Conservation (phyloP, 2,888 invertebrate species). For the Trichogramma evanescens region DNA sequence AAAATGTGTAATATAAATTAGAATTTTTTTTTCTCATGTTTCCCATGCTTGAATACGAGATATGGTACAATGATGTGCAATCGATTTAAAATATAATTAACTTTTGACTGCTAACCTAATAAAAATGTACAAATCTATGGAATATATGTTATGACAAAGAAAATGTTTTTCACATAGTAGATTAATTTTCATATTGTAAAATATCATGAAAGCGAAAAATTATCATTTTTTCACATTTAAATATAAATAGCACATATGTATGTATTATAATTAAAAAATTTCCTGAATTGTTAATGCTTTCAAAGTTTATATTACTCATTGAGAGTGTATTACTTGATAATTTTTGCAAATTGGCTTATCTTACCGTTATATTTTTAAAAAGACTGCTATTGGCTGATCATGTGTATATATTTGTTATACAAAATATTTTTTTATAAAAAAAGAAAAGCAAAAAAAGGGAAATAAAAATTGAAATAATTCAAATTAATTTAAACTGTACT, state of each 20-base stretch:
- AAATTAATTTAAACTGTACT: constrained; percentile 10
- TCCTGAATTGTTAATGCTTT: constrained; percentile 17
- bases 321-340: constrained; percentile 7
- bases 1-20: constrained; percentile 15
- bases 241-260: neutral
- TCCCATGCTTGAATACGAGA: constrained; percentile 18
- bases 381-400: constrained; percentile 23
- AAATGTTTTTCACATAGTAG: constrained; percentile 5
- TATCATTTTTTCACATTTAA: neutral
- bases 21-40: constrained; percentile 17
- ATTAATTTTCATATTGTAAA: constrained; percentile 8
- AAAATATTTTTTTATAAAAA: neutral
- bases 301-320: constrained; percentile 16
- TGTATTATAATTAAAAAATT: constrained; percentile 6
- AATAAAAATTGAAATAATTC: constrained; percentile 8
- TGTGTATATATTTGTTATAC: constrained; percentile 5
- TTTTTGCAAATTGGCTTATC: constrained; percentile 15
- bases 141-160: constrained; percentile 14
- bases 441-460: neutral
- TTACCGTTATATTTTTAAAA: constrained; percentile 19
- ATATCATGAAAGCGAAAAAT: neutral
- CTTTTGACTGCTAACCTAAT: constrained; percentile 15
- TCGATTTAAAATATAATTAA: constrained; percentile 9
- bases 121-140: constrained; percentile 19
- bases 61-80: constrained; percentile 24